Base-by-base conservation (phyloP, 1,140 invertebrate genomes). In the Drosophila sproati region DNA sequence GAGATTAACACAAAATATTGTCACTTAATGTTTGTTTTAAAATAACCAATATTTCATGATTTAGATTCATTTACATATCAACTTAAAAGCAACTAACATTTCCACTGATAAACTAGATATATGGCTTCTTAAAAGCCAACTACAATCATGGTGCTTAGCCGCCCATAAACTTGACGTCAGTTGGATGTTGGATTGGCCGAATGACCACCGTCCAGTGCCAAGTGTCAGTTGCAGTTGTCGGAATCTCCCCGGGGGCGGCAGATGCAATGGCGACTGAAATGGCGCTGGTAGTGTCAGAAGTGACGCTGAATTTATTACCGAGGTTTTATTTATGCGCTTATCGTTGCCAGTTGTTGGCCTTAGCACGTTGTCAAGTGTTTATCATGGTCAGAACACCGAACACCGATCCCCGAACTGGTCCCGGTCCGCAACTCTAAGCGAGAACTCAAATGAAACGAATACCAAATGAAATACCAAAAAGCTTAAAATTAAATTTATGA, bases 281-380 rank as follows among this genome's bases (percentile, higher is more conserved):
- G 70, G 76, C 62, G 54, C 56, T 80, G 76, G 61, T 67, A 61
- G 83, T 78, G 83, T 80, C 83, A 89, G 71, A 83, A 51, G 73
- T 75, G 78, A 83, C 85, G 81, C 75, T 86, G 72, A 89, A 89
- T 89, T 89, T 89, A 89, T 89, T 75, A 70, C 78, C 51, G 56
- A 31, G 57, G 37, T 39, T 80, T 85, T 85, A 89, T 89, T 89
- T 89, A 89, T 89, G 81, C 61, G 74, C 80, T 85, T 89, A 89
- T 80, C 80, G 35, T 34, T 34, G 34, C 76, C 81, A 73, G 73
- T 72, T 75, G 80, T 59, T 59, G 71, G 83, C 83, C 83, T 88
- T 88, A 88, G 83, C 83, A 75, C 85, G 83, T 88, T 89, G 85
- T 89, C 85, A 89, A 89, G 85, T 89, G 85, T 81, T 85, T 89